Evolutionary conservation across 1,140 invertebrate species (phyloP), one percentile per base, ranked within the genome.

Genomic region (Drosophila tropicalis): DNA sequence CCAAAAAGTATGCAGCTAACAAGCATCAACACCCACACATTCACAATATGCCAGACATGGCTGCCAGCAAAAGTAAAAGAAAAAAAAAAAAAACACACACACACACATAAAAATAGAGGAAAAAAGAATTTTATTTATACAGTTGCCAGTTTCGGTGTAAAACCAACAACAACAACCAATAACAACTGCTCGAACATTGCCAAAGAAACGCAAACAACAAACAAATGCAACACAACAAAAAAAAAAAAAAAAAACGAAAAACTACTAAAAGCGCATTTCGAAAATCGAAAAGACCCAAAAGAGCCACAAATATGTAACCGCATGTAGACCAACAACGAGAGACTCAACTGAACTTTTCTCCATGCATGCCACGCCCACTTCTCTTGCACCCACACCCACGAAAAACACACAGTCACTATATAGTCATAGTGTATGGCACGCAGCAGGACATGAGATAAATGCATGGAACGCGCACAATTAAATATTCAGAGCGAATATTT

Each of bases 401-500:
- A 25, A 22, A 22, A 25, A 68, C 62, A 60, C 22, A 13, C 2
- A 15, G 25, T 15, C 51, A 29, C 41, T 5, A 34, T 22, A 39
- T 13, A 39, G 36, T 39, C 36, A 39, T 4, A 13, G 36, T 13
- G n/a, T 36, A 36, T 34, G 44, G 51, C 67, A 69, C 51, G 67
- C 67, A 68, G 60, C 69, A 62, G 61, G 62, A 62, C 44, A 71
- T 67, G 73, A 77, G 75, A 77, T 77, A 77, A 77, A 77, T 77
- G 75, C 75, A 77, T 15, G 62, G 75, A 86, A 70, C 70, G 71
- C 82, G 82, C 82, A 85, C 82, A 85, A 85, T 85, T 85, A 86
- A 85, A 85, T 86, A 85, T 85, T 81, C 81, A 85, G 82, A 85
- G 74, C 78, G 81, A 86, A 86, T 85, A 86, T 81, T 86, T 78